Base-by-base conservation (phyloP, 2,888 invertebrate species). In the Andrena bucephala region DNA sequence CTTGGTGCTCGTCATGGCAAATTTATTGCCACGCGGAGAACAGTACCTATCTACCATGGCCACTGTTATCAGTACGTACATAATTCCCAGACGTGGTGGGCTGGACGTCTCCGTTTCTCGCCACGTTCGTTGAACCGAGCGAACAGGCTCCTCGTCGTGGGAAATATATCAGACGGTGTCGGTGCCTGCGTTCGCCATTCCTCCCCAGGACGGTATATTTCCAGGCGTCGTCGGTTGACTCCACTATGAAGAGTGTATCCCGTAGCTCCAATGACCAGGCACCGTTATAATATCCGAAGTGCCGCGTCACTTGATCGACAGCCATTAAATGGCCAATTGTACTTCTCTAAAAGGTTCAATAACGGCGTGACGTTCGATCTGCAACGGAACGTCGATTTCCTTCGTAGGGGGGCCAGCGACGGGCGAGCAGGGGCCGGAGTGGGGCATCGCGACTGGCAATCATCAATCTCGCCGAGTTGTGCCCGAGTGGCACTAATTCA, bases 401-500 rank as follows among this genome's bases (percentile, higher is more conserved):
- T 81, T 54, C 67, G 79, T 7, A 70, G 50, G 60, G 33, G n/a
- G 10, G 57, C 24, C 42, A 60, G n/a, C 59, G 29, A 52, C 63
- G 72, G 72, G 29, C 50, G 48, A n/a, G 31, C 36, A 77, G 36
- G 36, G 62, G 27, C 4, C 48, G 42, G 13, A 31, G 71, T 50
- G 36, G 42, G 31, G 36, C 16, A 75, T 4, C 57, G 42, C 77
- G 75, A 70, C 72, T 68, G 60, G 81, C 87, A 88, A 90, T 91
- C 92, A 93, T 93, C 93, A 93, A 93, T 93, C 93, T 93, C 89
- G 87, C 77, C 86, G 88, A 83, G 87, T 92, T 90, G 90, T 91
- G 91, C 85, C 84, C 90, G 89, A 91, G 89, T 92, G 91, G 92
- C 92, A 91, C 91, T 93, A 93, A 93, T 93, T 93, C 92, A 92